phyloP scores from a whole-genome alignment of 2,888 invertebrate genomes.

The Drosophila stalkeri region DNA sequence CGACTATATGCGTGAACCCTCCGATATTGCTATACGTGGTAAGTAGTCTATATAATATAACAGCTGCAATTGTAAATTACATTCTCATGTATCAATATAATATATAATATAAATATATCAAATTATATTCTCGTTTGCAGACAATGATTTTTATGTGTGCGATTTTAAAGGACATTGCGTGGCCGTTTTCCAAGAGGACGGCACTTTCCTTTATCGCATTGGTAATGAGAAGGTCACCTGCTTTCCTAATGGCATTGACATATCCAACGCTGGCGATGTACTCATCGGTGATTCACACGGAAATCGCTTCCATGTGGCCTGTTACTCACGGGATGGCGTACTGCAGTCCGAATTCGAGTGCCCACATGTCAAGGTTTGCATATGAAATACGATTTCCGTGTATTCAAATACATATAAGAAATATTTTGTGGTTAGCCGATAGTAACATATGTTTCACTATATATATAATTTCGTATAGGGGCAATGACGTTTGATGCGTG shows the following conservation, averaged over 20 bases:
- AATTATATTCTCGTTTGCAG: conserved; percentile 85
- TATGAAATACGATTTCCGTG: background rate
- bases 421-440: too few relatives aligned
- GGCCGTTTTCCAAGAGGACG: conserved; percentile 97
- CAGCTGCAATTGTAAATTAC: background rate
- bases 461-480: background rate
- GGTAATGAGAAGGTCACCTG: conserved; percentile 98
- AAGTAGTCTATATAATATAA: conserved; percentile 66
- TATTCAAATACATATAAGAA: too few relatives aligned
- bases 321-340: conserved; percentile 95
- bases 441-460: background rate
- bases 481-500: background rate
- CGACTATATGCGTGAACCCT: conserved; percentile 98
- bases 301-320: conserved; percentile 98
- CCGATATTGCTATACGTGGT: conserved; percentile 98
- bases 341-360: conserved; percentile 97
- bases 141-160: conserved; percentile 97
- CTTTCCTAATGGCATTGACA: conserved; percentile 99
- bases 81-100: background rate
- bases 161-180: conserved; percentile 99
- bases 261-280: conserved; percentile 98
- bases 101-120: background rate
- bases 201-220: conserved; percentile 95
- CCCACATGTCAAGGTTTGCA: conserved; percentile 95
- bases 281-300: conserved; percentile 98